Evolutionary conservation across 2,888 invertebrate genomes (phyloP).

Genomic region (Drosophila villosipedis): DNA sequence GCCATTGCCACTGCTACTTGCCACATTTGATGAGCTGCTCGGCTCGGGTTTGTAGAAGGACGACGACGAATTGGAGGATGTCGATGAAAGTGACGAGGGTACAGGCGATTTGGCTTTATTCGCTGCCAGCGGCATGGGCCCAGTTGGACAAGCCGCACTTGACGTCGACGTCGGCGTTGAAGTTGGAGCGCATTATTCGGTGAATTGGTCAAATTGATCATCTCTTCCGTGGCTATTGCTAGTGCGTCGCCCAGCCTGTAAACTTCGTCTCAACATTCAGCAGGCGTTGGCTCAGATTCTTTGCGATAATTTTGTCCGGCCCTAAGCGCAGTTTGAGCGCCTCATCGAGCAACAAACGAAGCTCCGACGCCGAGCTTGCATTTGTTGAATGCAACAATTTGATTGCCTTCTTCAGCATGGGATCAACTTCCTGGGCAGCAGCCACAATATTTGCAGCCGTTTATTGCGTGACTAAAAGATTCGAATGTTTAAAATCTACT

Average conservation of each 20-base stretch:
- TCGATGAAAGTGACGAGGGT: slow-evolving; percentile 83
- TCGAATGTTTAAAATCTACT: not conserved
- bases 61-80: slow-evolving; percentile 84
- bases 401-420: slow-evolving; percentile 91
- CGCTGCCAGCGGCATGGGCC: slow-evolving; percentile 68
- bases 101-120: slow-evolving; percentile 82
- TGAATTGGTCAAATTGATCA: slow-evolving; percentile 82
- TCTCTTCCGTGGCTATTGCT: slow-evolving; percentile 68
- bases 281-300: slow-evolving; percentile 87
- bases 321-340: slow-evolving; percentile 82
- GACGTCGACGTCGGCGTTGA: slow-evolving; percentile 1
- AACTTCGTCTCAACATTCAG: slow-evolving; percentile 87
- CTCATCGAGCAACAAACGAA: slow-evolving; percentile 91
- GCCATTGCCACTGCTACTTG: slow-evolving; percentile 68
- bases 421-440: slow-evolving; percentile 89
- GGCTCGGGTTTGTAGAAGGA: slow-evolving; percentile 82
- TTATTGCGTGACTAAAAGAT: not conserved
- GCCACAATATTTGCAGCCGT: slow-evolving; percentile 86
- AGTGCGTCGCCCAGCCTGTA: slow-evolving; percentile 83
- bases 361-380: slow-evolving; percentile 91
- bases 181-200: slow-evolving; percentile 75
- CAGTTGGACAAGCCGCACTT: not conserved
- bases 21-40: slow-evolving; percentile 64
- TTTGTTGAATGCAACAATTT: slow-evolving; percentile 92
- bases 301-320: slow-evolving; percentile 87